Evolutionary conservation across 2,888 invertebrate species (phyloP), one percentile per base, ranked within the genome.

Genomic region (Electrophaes corylata): DNA sequence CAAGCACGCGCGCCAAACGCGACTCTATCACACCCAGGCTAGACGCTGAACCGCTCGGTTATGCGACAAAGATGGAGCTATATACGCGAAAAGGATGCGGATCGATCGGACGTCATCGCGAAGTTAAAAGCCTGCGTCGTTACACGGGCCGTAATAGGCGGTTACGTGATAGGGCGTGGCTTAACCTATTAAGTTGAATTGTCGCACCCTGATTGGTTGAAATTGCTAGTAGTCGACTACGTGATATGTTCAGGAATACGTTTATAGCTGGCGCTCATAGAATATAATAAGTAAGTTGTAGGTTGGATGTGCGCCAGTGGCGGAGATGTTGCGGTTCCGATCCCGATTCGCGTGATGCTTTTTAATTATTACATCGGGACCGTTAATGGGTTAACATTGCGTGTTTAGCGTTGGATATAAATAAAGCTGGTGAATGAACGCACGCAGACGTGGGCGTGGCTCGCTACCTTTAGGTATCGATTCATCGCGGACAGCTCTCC

Each of bases 101-200:
- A 77, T 79, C 81, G 81, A 81, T 91, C 91, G 90, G 88, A 78
- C 82, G 84, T 84, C 88, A 82, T 87, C 90, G 86, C 76, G 61
- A 75, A 88, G 87, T 90, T 90, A 90, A 91, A 91, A 91, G 90
- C 86, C 90, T 90, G 84, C 89, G 86, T 89, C 89, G 91, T 91
- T 89, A 91, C 88, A 88, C 89, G 86, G 85, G 79, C 87, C 86
- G 90, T 91, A 91, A 91, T 91, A 91, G 91, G 91, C 91, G 91
- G 91, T 88, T 91, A 91, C 91, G 91, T 91, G 91, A 91, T 84
- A 81, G 91, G 92, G 92, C 91, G 92, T 91, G 92, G 92, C 85
- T 73, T 80, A 63, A 78, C 79, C 90, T 90, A 91, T 91, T 91
- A 91, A 91, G 88, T 88, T 88, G 90, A 89, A 90, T 87, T 86